These are phyloP conservation scores for Podiceps cristatus DNA, from an alignment of 2,113 vertebrate genomes.

Conservation along the genomic window DNA sequence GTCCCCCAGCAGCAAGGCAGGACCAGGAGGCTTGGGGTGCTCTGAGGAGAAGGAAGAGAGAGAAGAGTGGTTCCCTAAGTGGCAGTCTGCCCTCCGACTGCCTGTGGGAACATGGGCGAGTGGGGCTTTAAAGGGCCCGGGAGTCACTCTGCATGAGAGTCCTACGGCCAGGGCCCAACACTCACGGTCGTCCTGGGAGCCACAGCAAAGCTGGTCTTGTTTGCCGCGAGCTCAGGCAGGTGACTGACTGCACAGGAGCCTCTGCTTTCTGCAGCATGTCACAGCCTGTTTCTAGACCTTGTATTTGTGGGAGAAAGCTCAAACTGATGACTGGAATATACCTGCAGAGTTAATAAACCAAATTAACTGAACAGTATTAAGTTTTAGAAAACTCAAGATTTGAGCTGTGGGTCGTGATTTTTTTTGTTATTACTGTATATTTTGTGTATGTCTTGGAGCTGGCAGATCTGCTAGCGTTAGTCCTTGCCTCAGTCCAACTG, in stretches of 20 bases:
- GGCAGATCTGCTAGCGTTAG: background rate
- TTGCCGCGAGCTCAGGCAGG: background rate
- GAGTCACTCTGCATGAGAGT: background rate
- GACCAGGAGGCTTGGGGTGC: background rate
- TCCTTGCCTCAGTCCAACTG: background rate
- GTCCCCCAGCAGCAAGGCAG: background rate
- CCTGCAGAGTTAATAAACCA: background rate
- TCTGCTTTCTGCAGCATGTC: background rate
- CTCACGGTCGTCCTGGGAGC: background rate
- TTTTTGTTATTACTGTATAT: background rate
- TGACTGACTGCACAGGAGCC: background rate
- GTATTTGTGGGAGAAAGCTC: background rate
- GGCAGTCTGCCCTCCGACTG: background rate
- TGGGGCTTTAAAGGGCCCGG: fast-evolving
- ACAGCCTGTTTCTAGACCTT: background rate
- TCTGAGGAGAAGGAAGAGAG: background rate
- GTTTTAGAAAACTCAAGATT: background rate
- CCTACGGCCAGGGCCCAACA: fast-evolving
- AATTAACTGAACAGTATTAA: background rate
- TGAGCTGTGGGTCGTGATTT: background rate
- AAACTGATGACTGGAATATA: background rate
- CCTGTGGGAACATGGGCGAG: fast-evolving
- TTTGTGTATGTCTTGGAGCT: background rate
- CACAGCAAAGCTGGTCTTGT: fast-evolving
- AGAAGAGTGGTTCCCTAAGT: background rate